Conservation (phyloP, 2,888 invertebrate genomes). For the Nycteola revayana region DNA sequence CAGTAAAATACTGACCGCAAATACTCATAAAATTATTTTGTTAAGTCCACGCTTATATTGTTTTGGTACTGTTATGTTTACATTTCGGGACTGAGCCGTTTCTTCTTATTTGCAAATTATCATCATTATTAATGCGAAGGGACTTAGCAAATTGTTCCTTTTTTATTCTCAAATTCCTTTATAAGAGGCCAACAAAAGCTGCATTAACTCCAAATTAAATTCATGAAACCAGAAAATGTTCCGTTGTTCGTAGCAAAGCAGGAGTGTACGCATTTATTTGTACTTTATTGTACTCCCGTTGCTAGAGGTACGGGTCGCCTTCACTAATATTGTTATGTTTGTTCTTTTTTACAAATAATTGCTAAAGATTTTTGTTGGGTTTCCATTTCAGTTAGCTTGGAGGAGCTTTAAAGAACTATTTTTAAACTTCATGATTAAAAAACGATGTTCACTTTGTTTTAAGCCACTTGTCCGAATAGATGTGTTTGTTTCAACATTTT, state of each 20-base stretch:
- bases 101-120: constrained; percentile 22
- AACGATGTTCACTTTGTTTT: constrained; percentile 52
- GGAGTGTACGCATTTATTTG: neutral
- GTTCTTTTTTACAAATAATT: too few species aligned
- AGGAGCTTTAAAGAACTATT: constrained; percentile 53
- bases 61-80: too few species aligned
- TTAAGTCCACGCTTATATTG: too few species aligned
- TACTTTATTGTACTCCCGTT: too few species aligned
- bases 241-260: constrained; percentile 19
- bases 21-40: too few species aligned
- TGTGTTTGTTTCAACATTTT: constrained; percentile 40
- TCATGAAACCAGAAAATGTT: constrained; percentile 35
- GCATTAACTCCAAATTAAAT: constrained; percentile 32
- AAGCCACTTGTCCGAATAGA: constrained; percentile 42
- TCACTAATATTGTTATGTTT: too few species aligned
- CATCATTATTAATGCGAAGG: constrained; percentile 18
- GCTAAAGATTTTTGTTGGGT: constrained; percentile 32
- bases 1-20: too few species aligned
- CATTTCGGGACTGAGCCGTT: constrained; percentile 12
- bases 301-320: too few species aligned
- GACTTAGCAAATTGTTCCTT: constrained; percentile 22
- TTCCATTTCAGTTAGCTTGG: constrained; percentile 31
- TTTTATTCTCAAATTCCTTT: constrained; percentile 26
- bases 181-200: constrained; percentile 25
- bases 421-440: constrained; percentile 61